Evolutionary conservation across 2,888 invertebrate genomes (phyloP).

Genomic region (Noctua pronuba): DNA sequence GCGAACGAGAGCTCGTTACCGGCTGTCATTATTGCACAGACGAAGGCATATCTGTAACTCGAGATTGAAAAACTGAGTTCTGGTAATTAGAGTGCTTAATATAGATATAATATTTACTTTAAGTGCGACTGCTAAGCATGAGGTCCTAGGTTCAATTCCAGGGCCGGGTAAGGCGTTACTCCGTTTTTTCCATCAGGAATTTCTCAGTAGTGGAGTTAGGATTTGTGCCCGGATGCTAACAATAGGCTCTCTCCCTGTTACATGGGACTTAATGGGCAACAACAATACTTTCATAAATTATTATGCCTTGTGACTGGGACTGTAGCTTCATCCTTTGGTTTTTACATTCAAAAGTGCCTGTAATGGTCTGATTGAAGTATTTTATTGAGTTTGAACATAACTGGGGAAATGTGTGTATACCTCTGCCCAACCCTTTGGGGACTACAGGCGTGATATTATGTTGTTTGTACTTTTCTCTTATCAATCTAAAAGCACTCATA

Average conservation of each 20-base stretch:
- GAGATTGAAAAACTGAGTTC: neutral
- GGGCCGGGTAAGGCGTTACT: too few relatives aligned
- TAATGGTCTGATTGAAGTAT: too few relatives aligned
- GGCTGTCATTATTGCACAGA: too few relatives aligned
- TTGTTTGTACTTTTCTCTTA: neutral
- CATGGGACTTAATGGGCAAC: neutral
- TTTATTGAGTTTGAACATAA: neutral
- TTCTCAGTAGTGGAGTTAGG: too few relatives aligned
- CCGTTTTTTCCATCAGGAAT: too few relatives aligned
- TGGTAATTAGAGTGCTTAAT: neutral
- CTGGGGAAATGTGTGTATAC: neutral
- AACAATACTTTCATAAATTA: too few relatives aligned
- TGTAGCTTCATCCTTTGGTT: too few relatives aligned
- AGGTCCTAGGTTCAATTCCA: neutral
- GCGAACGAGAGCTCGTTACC: too few relatives aligned
- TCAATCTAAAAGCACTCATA: neutral
- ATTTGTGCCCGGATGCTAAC: neutral
- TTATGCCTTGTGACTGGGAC: too few relatives aligned
- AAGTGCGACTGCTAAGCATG: neutral
- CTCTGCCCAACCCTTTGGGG: neutral
- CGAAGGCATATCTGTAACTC: neutral
- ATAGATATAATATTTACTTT: too few relatives aligned
- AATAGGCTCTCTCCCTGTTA: neutral
- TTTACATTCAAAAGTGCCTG: too few relatives aligned
- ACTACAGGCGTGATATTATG: neutral